These are phyloP conservation scores for Temnothorax longispinosus DNA, from an alignment of 1,140 invertebrate genomes.

Conservation along the genomic window DNA sequence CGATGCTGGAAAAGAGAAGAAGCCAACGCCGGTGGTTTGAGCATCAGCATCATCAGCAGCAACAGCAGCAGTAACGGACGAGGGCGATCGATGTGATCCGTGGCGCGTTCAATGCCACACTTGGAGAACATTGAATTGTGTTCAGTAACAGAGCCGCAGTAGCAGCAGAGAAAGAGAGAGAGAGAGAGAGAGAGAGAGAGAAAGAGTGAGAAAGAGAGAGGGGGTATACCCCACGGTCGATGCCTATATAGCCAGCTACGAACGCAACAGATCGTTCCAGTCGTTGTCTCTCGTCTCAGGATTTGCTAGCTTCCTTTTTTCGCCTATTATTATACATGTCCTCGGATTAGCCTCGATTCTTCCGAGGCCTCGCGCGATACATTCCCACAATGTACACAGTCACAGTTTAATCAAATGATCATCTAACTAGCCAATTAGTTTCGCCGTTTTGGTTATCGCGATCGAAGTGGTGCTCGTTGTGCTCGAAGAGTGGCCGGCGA, in stretches of 20 bases:
- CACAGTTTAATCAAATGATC: background rate
- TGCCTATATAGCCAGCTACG: constrained; percentile 75
- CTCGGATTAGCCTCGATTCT: constrained; percentile 30
- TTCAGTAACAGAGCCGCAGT: constrained; percentile 23
- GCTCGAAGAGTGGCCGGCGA: background rate
- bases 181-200: constrained; percentile 63
- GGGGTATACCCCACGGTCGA: constrained; percentile 61
- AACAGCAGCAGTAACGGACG: constrained; percentile 10
- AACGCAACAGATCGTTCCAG: constrained; percentile 72
- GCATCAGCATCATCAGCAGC: background rate
- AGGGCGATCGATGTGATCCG: constrained; percentile 65
- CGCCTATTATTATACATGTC: background rate
- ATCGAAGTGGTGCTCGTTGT: background rate
- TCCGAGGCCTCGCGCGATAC: background rate
- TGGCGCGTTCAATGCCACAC: constrained; percentile 66
- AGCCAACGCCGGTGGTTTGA: constrained; percentile 33
- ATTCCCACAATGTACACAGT: background rate
- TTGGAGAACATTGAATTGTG: constrained; percentile 74
- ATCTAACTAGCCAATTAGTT: background rate
- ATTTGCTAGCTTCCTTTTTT: constrained; percentile 65
- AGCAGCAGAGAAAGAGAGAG: constrained; percentile 26
- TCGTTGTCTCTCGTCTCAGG: constrained; percentile 69
- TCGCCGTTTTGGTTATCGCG: background rate
- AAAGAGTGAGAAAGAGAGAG: constrained; percentile 62
- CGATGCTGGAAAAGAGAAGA: constrained; percentile 21